phyloP scores from a whole-genome alignment of 2,888 invertebrate genomes.

The Acrobeloides nanus region DNA sequence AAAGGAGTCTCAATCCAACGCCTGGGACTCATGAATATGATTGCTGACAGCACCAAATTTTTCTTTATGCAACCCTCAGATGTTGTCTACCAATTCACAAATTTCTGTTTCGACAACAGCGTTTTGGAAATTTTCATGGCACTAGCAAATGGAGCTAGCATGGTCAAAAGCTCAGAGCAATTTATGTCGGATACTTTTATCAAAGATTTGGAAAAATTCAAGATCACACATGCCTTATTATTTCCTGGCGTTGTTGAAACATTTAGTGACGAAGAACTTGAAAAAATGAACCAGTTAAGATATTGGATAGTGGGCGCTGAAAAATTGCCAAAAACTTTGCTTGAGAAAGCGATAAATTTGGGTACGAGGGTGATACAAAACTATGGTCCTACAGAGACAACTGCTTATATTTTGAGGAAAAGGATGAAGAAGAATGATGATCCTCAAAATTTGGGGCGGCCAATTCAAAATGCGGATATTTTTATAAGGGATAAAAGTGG shows the following conservation, averaged over 20 bases:
- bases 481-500: not conserved
- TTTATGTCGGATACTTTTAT: slow-evolving; percentile 27
- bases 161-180: slow-evolving; percentile 7
- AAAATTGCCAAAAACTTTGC: slow-evolving; percentile 25
- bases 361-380: slow-evolving; percentile 36
- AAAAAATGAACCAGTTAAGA: slow-evolving; percentile 16
- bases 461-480: slow-evolving; percentile 25
- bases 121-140: slow-evolving; percentile 39
- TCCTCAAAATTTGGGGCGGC: slow-evolving; percentile 31
- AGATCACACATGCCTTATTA: slow-evolving; percentile 35
- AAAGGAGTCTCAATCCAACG: slow-evolving; percentile 36
- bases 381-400: slow-evolving; percentile 49
- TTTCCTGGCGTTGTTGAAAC: slow-evolving; percentile 29
- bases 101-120: slow-evolving; percentile 45
- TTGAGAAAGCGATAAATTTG: slow-evolving; percentile 19
- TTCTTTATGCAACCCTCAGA: slow-evolving; percentile 13
- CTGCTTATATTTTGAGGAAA: slow-evolving; percentile 31
- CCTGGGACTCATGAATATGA: slow-evolving; percentile 29
- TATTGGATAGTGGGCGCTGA: slow-evolving; percentile 49
- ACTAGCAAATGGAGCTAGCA: slow-evolving; percentile 23
- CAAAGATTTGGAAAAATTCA: slow-evolving; percentile 10
- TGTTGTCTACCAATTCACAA: slow-evolving; percentile 26
- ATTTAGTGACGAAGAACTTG: slow-evolving; percentile 19
- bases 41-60: slow-evolving; percentile 14
- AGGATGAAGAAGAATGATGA: slow-evolving; percentile 29